Conservation (phyloP, 2,888 invertebrate species). For the Rosalia funebris region DNA sequence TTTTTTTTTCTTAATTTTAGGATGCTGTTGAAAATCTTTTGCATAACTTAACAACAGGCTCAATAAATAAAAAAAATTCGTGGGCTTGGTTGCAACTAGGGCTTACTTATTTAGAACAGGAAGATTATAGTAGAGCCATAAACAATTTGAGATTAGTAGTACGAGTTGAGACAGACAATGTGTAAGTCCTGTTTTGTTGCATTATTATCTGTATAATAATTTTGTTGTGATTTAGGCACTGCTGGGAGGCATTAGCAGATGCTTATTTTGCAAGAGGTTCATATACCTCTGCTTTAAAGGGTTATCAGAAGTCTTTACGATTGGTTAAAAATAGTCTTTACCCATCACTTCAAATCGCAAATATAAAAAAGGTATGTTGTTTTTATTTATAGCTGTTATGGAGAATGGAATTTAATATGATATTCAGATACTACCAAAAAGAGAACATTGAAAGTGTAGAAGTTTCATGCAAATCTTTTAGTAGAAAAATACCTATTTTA, state of each 20-base stretch:
- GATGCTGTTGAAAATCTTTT: constrained; percentile 74
- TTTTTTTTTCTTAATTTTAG: constrained; percentile 59
- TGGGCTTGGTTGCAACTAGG: constrained; percentile 90
- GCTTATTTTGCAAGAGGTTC: constrained; percentile 90
- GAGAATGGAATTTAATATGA: no score
- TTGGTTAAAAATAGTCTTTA: constrained; percentile 74
- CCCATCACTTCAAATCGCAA: constrained; percentile 79
- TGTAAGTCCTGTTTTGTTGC: constrained; percentile 67
- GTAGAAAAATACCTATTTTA: no score
- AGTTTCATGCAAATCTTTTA: no score
- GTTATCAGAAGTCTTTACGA: constrained; percentile 81
- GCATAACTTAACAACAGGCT: constrained; percentile 64
- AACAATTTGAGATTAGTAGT: constrained; percentile 79
- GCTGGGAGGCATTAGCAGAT: constrained; percentile 92
- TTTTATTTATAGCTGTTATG: no score
- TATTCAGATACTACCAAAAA: no score
- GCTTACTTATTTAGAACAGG: constrained; percentile 78
- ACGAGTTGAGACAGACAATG: constrained; percentile 74
- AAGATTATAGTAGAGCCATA: constrained; percentile 79
- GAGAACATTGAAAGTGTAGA: no score
- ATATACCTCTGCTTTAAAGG: constrained; percentile 88
- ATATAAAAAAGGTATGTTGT: constrained; percentile 70
- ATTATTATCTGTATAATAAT: no score
- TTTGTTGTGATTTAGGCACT: constrained; percentile 65
- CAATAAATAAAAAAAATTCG: constrained; percentile 62